Evolutionary conservation across 1,140 invertebrate species (phyloP).

Genomic region (Glomeris maerens): DNA sequence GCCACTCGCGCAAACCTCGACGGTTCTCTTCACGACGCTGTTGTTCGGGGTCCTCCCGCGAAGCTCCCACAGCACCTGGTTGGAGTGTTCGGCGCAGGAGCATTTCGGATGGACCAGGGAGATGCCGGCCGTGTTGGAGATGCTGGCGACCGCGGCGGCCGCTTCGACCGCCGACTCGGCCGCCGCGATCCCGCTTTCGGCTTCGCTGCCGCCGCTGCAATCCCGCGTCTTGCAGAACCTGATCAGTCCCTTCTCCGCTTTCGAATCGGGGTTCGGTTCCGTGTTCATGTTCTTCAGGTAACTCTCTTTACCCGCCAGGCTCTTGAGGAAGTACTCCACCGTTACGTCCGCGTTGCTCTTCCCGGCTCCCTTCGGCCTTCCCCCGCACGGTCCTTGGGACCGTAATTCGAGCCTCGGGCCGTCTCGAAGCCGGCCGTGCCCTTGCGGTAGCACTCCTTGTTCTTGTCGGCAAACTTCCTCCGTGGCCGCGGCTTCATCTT

Average conservation of each 20-base stretch:
- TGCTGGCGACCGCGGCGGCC: not conserved
- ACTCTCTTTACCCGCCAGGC: slow-evolving; percentile 29
- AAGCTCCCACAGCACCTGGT: slow-evolving; percentile 2
- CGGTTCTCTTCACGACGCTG: not conserved
- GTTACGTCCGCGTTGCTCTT: slow-evolving; percentile 31
- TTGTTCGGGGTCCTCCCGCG: not conserved
- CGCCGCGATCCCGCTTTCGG: not conserved
- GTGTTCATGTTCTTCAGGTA: slow-evolving; percentile 12
- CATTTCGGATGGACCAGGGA: too few relatives aligned
- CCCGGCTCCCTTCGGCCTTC: not conserved
- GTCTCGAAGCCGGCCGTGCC: slow-evolving; percentile 5
- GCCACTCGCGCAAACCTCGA: not conserved
- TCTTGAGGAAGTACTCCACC: slow-evolving; percentile 40
- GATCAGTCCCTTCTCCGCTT: not conserved
- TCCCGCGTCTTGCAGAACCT: not conserved
- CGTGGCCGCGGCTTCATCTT: slow-evolving; percentile 36
- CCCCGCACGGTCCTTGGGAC: slow-evolving; percentile 7
- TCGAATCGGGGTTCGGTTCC: not conserved
- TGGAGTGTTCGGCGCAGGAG: not conserved
- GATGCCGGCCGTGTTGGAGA: too few relatives aligned
- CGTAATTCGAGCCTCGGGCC: slow-evolving; percentile 7
- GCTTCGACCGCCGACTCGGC: not conserved
- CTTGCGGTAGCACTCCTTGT: slow-evolving; percentile 20
- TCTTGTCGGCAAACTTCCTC: slow-evolving; percentile 28
- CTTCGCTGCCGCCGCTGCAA: not conserved